Evolutionary conservation across 2,888 invertebrate genomes (phyloP).

Genomic region (Hypselothyrea guttata): DNA sequence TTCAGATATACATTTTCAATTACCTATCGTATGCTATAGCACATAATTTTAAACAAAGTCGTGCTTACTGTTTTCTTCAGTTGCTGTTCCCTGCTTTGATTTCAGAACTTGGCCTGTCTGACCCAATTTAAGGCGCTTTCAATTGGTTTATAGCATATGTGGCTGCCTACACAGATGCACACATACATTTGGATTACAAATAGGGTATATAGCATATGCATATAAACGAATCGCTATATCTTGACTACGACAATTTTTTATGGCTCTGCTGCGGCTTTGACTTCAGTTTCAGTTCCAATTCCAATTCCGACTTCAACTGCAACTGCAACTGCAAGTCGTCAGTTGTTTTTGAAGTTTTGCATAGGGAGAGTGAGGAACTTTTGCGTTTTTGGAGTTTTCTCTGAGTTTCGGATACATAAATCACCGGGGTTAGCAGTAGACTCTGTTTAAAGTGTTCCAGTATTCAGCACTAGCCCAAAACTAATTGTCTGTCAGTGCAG

Average conservation of each 20-base stretch:
- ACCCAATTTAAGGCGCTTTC: conserved; percentile 73
- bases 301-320: too few species aligned
- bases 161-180: conserved; percentile 26
- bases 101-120: conserved; percentile 43
- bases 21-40: not conserved
- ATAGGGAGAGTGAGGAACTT: conserved; percentile 40
- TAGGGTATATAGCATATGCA: conserved; percentile 6
- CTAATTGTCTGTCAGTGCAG: conserved; percentile 52
- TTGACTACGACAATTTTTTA: conserved; percentile 49
- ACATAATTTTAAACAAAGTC: too few species aligned
- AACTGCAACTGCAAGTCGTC: conserved; percentile 27
- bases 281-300: conserved; percentile 42
- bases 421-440: conserved; percentile 43
- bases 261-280: conserved; percentile 37
- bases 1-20: too few species aligned
- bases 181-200: conserved; percentile 17
- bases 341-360: conserved; percentile 70
- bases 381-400: conserved; percentile 17
- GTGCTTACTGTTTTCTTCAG: conserved; percentile 13
- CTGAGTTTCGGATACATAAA: conserved; percentile 60
- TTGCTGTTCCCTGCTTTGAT: conserved; percentile 40
- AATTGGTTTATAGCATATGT: conserved; percentile 62
- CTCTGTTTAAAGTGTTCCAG: conserved; percentile 27
- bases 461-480: too few species aligned
- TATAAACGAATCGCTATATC: conserved; percentile 34